Conservation (phyloP, 2,113 vertebrate genomes). For the Oryzias melastigma region DNA sequence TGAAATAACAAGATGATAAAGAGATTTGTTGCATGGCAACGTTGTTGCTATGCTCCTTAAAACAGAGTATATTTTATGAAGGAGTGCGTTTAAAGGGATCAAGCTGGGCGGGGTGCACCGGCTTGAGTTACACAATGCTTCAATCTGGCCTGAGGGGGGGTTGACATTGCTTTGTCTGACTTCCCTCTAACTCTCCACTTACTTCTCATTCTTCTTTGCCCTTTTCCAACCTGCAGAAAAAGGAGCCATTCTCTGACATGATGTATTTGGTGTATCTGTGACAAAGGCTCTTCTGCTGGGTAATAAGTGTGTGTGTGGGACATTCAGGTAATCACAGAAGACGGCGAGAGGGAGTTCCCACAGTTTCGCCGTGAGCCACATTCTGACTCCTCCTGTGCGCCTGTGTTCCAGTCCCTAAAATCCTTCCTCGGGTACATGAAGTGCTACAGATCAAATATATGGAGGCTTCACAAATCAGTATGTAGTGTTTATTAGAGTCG, state of each 20-base stretch:
- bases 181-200: constrained; percentile 45
- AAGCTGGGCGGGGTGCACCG: constrained; percentile 64
- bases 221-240: constrained; percentile 30
- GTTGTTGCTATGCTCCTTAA: constrained; percentile 31
- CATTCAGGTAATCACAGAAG: constrained; percentile 28
- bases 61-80: constrained; percentile 16
- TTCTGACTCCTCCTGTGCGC: constrained; percentile 49
- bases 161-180: constrained; percentile 52
- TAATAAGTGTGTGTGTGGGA: constrained; percentile 30
- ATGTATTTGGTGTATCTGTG: constrained; percentile 50
- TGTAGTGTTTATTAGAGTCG: constrained; percentile 54
- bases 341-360: constrained; percentile 49
- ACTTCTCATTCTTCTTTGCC: constrained; percentile 40
- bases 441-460: constrained; percentile 26
- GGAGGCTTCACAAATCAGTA: constrained; percentile 33
- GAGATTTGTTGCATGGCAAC: constrained; percentile 11
- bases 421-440: constrained; percentile 14
- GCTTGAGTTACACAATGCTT: constrained; percentile 69
- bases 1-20: background rate
- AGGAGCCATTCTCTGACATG: constrained; percentile 36
- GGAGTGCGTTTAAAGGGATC: constrained; percentile 56
- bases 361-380: constrained; percentile 37
- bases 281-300: constrained; percentile 48
- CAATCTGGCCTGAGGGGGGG: constrained; percentile 60
- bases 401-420: constrained; percentile 23